Evolutionary conservation across 2,888 invertebrate species (phyloP).

Genomic region (Drosophila mulleri): DNA sequence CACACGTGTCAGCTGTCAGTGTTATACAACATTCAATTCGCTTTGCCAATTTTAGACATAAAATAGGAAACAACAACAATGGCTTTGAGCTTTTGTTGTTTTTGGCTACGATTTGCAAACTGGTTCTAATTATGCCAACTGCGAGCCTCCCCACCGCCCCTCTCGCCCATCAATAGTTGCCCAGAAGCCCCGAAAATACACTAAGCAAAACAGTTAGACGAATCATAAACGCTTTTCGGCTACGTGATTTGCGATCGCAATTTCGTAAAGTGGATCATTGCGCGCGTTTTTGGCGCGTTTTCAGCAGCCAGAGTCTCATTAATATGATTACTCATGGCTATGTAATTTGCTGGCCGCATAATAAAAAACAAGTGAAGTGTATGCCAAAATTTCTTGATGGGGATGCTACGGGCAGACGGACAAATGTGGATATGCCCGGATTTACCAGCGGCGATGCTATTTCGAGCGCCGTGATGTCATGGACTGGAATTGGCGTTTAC

Average conservation of each 20-base stretch:
- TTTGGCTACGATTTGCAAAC: constrained; percentile 57
- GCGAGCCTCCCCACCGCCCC: background rate
- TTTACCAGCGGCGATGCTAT: constrained; percentile 45
- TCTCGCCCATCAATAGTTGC: constrained; percentile 33
- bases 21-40: constrained; percentile 66
- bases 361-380: constrained; percentile 57
- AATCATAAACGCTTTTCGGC: constrained; percentile 62
- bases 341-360: constrained; percentile 67
- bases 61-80: constrained; percentile 20
- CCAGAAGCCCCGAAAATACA: constrained; percentile 42
- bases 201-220: constrained; percentile 69
- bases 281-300: constrained; percentile 58
- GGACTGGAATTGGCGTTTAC: constrained; percentile 42
- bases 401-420: constrained; percentile 45
- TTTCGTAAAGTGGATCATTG: constrained; percentile 71
- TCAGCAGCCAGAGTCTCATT: constrained; percentile 60
- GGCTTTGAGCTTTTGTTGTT: constrained; percentile 19
- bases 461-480: constrained; percentile 69
- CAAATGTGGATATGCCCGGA: constrained; percentile 68
- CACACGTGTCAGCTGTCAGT: constrained; percentile 67
- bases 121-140: constrained; percentile 76
- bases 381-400: constrained; percentile 50
- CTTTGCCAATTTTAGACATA: constrained; percentile 63
- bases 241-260: constrained; percentile 73
- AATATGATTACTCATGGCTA: constrained; percentile 81